Conservation (phyloP, 2,797 vertebrate species). For the Periparus ater region DNA sequence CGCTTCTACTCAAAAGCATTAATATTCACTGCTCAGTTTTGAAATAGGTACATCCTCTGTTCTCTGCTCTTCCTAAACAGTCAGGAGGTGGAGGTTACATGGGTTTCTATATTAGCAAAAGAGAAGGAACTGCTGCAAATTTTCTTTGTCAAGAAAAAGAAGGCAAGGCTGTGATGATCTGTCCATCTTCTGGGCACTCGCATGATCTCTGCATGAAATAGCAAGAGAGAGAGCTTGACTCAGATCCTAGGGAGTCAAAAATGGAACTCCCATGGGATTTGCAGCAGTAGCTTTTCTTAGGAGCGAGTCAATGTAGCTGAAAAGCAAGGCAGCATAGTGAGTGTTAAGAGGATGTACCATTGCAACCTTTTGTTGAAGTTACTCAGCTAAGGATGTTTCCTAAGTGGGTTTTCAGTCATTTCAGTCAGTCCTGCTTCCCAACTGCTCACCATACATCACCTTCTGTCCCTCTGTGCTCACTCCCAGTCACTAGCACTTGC, state of each 20-base stretch:
- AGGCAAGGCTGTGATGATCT: neutral
- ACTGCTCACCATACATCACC: fast-evolving
- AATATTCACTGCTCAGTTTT: neutral
- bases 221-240: neutral
- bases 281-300: constrained; percentile 25
- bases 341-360: neutral
- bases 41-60: neutral
- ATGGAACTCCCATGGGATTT: neutral
- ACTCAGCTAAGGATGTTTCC: neutral
- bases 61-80: neutral
- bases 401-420: neutral
- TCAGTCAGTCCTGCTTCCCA: neutral
- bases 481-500: neutral
- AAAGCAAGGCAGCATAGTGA: neutral
- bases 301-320: neutral
- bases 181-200: fast-evolving
- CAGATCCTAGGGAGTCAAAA: neutral
- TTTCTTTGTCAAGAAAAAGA: neutral
- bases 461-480: neutral
- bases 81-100: neutral
- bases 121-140: neutral
- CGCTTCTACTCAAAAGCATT: neutral
- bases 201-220: neutral
- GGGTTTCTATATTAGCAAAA: neutral
- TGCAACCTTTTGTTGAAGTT: neutral